Evolutionary conservation across 2,888 invertebrate genomes (phyloP).

Genomic region (Acanthosepion pharaonis): DNA sequence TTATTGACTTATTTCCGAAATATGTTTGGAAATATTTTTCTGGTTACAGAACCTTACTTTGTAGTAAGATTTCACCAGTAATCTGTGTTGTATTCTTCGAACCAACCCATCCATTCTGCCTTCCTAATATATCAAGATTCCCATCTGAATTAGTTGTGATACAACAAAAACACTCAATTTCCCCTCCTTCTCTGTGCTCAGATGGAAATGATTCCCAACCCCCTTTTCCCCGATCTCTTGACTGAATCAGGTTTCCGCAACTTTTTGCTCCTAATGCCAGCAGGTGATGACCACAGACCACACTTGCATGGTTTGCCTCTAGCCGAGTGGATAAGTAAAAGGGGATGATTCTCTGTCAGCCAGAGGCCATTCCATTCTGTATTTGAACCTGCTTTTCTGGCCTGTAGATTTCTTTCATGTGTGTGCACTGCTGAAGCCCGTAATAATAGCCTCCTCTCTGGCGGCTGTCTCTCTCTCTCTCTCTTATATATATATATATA

Average conservation of each 20-base stretch:
- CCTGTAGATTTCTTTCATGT: background rate
- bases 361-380: background rate
- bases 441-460: background rate
- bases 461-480: background rate
- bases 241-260: background rate
- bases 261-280: conserved; percentile 4
- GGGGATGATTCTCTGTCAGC: background rate
- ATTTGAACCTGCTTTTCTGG: conserved; percentile 17
- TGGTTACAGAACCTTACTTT: background rate
- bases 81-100: background rate
- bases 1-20: too few relatives aligned
- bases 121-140: background rate
- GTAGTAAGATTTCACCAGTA: background rate
- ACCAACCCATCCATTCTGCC: background rate
- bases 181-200: too few relatives aligned
- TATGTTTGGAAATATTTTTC: background rate
- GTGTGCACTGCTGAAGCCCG: background rate
- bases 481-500: too few relatives aligned
- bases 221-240: background rate
- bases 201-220: background rate
- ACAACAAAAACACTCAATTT: background rate
- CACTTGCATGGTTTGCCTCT: background rate
- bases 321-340: background rate
- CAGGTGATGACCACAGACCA: background rate
- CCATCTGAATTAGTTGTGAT: background rate